A percentile compares a stretch with the other conserved stretches of the same genome.
phyloP scores from a whole-genome alignment of 2,113 vertebrate genomes.

The Struthio camelus region DNA sequence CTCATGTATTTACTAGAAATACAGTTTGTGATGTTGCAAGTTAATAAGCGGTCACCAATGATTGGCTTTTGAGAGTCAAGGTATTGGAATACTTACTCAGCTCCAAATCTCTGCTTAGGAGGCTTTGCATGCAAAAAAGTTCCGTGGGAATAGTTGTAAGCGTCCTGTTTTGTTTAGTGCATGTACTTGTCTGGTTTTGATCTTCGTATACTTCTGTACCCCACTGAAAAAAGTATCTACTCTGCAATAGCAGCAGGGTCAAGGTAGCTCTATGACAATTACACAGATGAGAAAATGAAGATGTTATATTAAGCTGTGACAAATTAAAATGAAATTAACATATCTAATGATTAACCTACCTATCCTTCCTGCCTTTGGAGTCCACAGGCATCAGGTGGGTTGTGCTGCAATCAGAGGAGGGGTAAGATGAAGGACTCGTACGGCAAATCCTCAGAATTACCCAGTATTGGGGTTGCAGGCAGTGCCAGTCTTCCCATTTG shows the following conservation, averaged over 20 bases:
- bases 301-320: neutral
- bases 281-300: neutral
- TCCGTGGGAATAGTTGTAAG: neutral
- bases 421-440: neutral
- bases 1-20: slow-evolving; percentile 26
- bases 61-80: slow-evolving; percentile 20
- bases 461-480: neutral
- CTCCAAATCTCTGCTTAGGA: slow-evolving; percentile 4
- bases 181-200: neutral
- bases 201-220: neutral
- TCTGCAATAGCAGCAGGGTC: neutral
- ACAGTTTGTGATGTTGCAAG: neutral
- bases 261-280: neutral
- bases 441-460: neutral
- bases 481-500: neutral
- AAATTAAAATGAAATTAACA: neutral
- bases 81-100: slow-evolving; percentile 10
- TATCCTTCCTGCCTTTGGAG: neutral
- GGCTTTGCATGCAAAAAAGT: slow-evolving; percentile 25
- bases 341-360: neutral
- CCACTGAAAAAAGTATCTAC: neutral
- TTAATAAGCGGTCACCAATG: slow-evolving; percentile 48
- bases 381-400: neutral
- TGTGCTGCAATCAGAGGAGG: neutral
- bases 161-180: slow-evolving; percentile 35